phyloP scores from a whole-genome alignment of 2,113 vertebrate species.

The Eublepharis macularius region DNA sequence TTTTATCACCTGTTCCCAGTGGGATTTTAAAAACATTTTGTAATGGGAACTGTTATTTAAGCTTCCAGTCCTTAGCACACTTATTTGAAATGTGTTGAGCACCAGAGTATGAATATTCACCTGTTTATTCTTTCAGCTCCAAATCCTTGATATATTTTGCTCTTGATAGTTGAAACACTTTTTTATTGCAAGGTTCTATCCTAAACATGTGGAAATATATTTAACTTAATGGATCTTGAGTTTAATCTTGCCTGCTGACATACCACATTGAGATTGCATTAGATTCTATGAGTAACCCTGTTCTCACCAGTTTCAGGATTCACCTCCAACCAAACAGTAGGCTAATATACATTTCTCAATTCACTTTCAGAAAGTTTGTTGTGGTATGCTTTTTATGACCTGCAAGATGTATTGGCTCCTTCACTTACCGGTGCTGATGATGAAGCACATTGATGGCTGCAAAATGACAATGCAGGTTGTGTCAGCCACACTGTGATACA shows the following conservation, averaged over 20 bases:
- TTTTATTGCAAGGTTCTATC: neutral
- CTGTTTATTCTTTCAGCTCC: neutral
- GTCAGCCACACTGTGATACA: neutral
- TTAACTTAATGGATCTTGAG: neutral
- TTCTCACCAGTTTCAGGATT: neutral
- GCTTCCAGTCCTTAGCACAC: neutral
- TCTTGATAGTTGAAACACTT: neutral
- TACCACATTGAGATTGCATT: neutral
- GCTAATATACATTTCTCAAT: neutral
- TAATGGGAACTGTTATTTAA: neutral
- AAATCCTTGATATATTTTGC: neutral
- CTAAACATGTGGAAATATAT: neutral
- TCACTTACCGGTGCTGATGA: neutral
- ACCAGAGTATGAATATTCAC: neutral
- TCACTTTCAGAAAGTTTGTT: neutral
- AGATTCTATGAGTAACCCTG: neutral
- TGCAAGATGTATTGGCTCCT: neutral
- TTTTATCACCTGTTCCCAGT: conserved; percentile 12
- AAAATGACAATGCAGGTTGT: neutral
- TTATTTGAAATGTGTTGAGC: neutral
- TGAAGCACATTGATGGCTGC: neutral
- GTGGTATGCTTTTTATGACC: neutral
- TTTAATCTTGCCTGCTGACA: neutral
- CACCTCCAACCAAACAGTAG: neutral
- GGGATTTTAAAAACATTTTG: neutral